Conservation (phyloP, 30 jellyfish, hydroid and myxozoan genomes). For the Phacellophora camtschatica region DNA sequence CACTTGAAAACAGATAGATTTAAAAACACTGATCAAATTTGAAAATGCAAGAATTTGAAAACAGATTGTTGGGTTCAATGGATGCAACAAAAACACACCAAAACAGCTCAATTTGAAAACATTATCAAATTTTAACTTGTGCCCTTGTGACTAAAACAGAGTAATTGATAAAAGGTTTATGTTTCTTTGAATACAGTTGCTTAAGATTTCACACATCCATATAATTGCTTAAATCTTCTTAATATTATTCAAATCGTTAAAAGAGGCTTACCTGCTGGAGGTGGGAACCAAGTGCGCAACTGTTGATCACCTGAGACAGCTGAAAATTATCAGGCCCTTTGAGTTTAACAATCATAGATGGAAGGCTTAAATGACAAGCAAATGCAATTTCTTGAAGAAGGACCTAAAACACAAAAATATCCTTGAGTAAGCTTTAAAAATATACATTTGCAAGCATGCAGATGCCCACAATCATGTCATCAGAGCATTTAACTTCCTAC, state of each 20-base stretch:
- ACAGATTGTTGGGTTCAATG: too few relatives aligned
- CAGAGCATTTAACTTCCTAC: too few relatives aligned
- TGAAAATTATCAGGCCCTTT: slow-evolving; percentile 69
- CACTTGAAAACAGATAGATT: too few relatives aligned
- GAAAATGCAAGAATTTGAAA: too few relatives aligned
- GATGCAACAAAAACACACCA: too few relatives aligned
- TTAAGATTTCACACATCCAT: not conserved
- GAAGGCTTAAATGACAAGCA: slow-evolving; percentile 93
- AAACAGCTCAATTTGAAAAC: too few relatives aligned
- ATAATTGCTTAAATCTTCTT: not conserved
- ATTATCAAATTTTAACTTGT: too few relatives aligned
- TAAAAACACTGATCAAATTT: too few relatives aligned
- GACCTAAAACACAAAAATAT: slow-evolving; percentile 6
- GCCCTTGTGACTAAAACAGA: too few relatives aligned
- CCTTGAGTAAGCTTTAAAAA: not conserved
- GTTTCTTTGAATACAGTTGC: too few relatives aligned
- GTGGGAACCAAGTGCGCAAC: slow-evolving; percentile 62
- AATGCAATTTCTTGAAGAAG: slow-evolving; percentile 78
- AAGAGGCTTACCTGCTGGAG: slow-evolving; percentile 75
- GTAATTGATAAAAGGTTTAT: too few relatives aligned
- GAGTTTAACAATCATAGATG: slow-evolving; percentile 78
- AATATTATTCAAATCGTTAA: too few relatives aligned
- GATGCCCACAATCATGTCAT: not conserved
- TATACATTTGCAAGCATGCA: not conserved
- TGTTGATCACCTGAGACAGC: slow-evolving; percentile 76